Percentiles rank a stretch among this genome's conserved stretches.
phyloP scores from a whole-genome alignment of 2,888 invertebrate genomes.

The Villa cingulata region DNA sequence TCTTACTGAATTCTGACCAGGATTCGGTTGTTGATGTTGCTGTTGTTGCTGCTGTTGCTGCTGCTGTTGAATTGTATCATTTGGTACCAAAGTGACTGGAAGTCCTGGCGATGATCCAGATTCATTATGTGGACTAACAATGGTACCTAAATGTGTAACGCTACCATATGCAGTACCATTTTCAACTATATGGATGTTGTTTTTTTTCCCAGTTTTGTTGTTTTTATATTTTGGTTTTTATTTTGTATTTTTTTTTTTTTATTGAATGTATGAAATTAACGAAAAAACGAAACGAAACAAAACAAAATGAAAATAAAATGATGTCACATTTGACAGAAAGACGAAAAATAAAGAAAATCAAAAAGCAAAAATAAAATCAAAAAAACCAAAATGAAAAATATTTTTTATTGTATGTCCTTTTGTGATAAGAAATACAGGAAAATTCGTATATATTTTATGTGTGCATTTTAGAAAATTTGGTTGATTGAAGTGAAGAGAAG shows the following conservation, averaged over 20 bases:
- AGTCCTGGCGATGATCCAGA: slow-evolving; percentile 19
- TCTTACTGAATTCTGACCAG: background rate
- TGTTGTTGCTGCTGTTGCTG: slow-evolving; percentile 2
- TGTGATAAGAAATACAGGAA: no score
- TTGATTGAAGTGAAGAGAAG: no score
- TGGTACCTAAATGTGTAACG: slow-evolving; percentile 18
- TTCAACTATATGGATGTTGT: slow-evolving; percentile 20
- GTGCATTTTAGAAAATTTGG: no score
- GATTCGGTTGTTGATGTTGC: background rate
- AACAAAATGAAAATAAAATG: no score
- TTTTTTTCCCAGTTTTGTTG: no score
- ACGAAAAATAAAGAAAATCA: no score
- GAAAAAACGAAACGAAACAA: background rate
- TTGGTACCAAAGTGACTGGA: slow-evolving; percentile 17
- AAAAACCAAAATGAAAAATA: no score
- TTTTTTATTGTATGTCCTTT: no score
- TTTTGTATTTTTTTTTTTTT: background rate
- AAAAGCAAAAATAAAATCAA: no score
- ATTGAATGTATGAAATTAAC: background rate
- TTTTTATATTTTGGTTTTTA: background rate
- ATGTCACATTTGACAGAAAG: no score
- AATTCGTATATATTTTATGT: no score
- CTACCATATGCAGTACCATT: slow-evolving; percentile 18
- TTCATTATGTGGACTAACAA: slow-evolving; percentile 17
- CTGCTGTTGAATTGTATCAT: slow-evolving; percentile 3